Evolutionary conservation across 2,888 invertebrate genomes (phyloP).

Genomic region (Apotomis capreana): DNA sequence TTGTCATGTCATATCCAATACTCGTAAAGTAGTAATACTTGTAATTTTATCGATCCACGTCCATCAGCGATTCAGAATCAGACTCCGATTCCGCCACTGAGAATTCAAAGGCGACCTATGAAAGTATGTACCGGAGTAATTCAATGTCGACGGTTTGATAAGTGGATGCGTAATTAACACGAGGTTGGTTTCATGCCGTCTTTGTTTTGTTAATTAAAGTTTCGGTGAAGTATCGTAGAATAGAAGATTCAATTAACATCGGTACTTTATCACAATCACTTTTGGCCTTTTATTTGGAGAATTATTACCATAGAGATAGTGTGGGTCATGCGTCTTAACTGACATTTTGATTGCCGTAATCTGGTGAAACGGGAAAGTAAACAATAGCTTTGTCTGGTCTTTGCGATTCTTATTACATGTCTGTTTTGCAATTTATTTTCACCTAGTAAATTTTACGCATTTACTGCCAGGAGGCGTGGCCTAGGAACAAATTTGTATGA

Average conservation of each 20-base stretch:
- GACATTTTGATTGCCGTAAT: conserved; percentile 17
- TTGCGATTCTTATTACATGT: background rate
- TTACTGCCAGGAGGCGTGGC: too few relatives aligned
- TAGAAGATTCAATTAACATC: conserved; percentile 33
- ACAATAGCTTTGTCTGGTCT: conserved; percentile 1
- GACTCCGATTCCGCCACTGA: conserved; percentile 9
- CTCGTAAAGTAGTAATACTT: too few relatives aligned
- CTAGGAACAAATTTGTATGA: too few relatives aligned
- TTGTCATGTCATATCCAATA: too few relatives aligned
- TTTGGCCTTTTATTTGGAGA: conserved; percentile 12
- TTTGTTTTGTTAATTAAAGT: conserved; percentile 41
- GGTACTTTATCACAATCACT: conserved; percentile 18
- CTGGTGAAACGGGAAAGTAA: conserved; percentile 15
- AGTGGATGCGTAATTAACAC: conserved; percentile 40
- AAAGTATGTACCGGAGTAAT: conserved; percentile 36
- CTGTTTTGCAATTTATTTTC: background rate
- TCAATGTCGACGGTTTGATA: conserved; percentile 39
- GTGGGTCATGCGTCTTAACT: conserved; percentile 7
- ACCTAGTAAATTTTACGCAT: too few relatives aligned
- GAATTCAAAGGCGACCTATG: conserved; percentile 38
- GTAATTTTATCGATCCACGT: too few relatives aligned
- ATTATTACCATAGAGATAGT: background rate
- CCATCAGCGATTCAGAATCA: conserved; percentile 16
- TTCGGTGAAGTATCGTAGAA: conserved; percentile 32
- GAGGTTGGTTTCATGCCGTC: conserved; percentile 30